Evolutionary conservation across 2,113 vertebrate genomes (phyloP).

Genomic region (Lamprotornis superbus): DNA sequence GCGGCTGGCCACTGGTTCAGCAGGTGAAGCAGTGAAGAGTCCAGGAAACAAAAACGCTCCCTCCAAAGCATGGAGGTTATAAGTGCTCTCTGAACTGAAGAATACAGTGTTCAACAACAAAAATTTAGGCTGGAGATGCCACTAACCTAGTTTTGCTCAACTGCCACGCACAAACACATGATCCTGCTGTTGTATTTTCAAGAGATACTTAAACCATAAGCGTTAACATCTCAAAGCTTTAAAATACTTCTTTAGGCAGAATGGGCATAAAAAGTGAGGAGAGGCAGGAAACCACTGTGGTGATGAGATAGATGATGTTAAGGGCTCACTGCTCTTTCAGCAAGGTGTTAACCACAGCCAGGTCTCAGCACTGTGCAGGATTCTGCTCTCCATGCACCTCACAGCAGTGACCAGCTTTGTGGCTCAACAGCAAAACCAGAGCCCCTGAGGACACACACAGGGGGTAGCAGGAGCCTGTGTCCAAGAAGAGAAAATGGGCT

Average conservation of each 20-base stretch:
- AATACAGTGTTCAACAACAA: background rate
- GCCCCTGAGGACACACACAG: rapidly evolving
- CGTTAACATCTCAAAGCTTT: background rate
- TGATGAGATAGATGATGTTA: background rate
- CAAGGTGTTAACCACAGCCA: background rate
- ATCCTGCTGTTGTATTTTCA: background rate
- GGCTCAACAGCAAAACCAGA: background rate
- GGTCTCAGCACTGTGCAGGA: background rate
- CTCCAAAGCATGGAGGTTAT: background rate
- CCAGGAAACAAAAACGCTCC: background rate
- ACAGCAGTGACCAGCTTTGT: rapidly evolving
- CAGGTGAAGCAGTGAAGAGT: background rate
- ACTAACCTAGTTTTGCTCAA: background rate
- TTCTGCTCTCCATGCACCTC: background rate
- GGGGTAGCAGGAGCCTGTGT: rapidly evolving
- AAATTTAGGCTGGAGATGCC: background rate
- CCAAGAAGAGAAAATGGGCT: background rate
- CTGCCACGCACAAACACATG: background rate
- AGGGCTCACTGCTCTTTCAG: background rate
- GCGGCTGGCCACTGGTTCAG: background rate
- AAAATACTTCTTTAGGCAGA: background rate
- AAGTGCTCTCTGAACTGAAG: background rate
- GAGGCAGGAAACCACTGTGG: background rate
- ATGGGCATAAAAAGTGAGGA: background rate
- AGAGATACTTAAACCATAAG: background rate